Conservation (phyloP, 2,797 vertebrate genomes). For the Lophotriccus pileatus region DNA sequence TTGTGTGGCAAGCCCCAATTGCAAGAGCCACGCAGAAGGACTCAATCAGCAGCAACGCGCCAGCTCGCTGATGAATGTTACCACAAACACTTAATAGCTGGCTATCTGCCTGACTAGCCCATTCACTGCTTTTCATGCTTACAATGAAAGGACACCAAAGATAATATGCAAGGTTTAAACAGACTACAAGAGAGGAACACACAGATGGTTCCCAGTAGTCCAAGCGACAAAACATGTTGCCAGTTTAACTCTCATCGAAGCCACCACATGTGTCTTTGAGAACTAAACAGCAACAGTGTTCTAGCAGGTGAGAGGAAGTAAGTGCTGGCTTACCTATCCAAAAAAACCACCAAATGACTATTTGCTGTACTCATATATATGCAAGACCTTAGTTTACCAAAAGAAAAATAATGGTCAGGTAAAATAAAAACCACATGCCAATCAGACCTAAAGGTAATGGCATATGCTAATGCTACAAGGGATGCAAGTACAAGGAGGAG, state of each 20-base stretch:
- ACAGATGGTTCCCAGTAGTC: neutral
- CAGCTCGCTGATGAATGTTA: neutral
- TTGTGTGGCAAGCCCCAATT: neutral
- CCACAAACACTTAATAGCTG: neutral
- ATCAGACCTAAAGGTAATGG: neutral
- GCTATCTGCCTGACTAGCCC: neutral
- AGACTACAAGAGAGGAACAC: neutral
- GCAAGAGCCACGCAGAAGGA: neutral
- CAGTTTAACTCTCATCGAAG: neutral
- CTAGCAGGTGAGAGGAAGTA: neutral
- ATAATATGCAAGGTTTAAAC: neutral
- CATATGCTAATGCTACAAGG: neutral
- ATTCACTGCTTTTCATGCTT: neutral
- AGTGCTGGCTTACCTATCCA: neutral
- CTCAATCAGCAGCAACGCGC: neutral
- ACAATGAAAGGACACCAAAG: neutral
- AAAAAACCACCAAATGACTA: neutral
- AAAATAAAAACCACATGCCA: neutral
- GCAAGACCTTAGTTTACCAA: neutral
- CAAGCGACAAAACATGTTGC: neutral
- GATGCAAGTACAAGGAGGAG: neutral
- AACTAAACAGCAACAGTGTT: neutral
- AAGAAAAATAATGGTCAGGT: neutral
- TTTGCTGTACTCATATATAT: neutral
- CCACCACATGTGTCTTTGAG: accelerated